phyloP scores from a whole-genome alignment of 1,140 invertebrate genomes.

The Magallana ariakensis region DNA sequence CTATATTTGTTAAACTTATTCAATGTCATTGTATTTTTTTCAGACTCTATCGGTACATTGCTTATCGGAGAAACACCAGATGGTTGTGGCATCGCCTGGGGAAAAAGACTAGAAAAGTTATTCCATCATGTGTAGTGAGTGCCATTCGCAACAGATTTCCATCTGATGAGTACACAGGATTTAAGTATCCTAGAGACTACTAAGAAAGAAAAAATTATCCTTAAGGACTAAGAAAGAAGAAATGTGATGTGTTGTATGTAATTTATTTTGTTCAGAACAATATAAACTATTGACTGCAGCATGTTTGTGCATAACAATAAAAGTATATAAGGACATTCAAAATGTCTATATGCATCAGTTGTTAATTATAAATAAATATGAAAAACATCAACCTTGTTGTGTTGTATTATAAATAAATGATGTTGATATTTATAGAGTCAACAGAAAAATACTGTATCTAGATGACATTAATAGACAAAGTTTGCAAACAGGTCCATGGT shows the following conservation, averaged over 20 bases:
- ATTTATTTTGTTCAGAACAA: not conserved
- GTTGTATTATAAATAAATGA: not conserved
- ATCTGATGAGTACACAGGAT: conserved; percentile 13
- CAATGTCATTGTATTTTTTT: not conserved
- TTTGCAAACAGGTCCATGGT: too few relatives aligned
- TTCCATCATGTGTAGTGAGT: conserved; percentile 39
- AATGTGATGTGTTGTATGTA: not conserved
- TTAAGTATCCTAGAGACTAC: conserved; percentile 43
- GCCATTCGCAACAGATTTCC: conserved; percentile 35
- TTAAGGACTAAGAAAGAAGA: not conserved
- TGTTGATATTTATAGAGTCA: too few relatives aligned
- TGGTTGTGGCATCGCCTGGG: conserved; percentile 44
- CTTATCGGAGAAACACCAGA: conserved; percentile 28
- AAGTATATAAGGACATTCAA: not conserved
- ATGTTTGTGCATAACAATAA: not conserved
- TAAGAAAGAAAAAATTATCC: not conserved
- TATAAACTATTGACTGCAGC: not conserved
- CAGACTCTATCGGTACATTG: conserved; percentile 38
- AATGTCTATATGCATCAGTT: not conserved
- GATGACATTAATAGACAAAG: not conserved
- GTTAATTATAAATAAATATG: not conserved
- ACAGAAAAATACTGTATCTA: not conserved
- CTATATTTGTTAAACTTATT: not conserved
- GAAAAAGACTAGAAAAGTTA: conserved; percentile 29
- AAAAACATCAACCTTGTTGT: not conserved